phyloP scores from a whole-genome alignment of 2,797 vertebrate genomes.

The Acropternis orthonyx region DNA sequence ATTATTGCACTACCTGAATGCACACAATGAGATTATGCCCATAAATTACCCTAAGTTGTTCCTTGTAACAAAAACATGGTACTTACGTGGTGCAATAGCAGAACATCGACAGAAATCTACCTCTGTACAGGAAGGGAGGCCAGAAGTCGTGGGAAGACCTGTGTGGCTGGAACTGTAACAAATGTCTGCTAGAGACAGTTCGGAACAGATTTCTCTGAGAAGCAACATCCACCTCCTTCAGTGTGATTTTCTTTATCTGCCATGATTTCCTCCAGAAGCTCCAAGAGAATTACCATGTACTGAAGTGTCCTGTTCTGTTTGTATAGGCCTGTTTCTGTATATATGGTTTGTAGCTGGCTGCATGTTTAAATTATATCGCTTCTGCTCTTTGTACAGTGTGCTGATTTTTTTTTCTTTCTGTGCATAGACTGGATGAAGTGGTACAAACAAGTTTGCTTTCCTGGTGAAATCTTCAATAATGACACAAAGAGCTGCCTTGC shows the following conservation, averaged over 20 bases:
- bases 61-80: not conserved
- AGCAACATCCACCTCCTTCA: not conserved
- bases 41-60: not conserved
- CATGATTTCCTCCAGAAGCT: not conserved
- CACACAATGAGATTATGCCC: not conserved
- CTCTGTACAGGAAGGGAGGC: conserved; percentile 29
- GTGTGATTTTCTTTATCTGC: not conserved
- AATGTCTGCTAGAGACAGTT: not conserved
- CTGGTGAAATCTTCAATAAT: not conserved
- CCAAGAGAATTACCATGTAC: not conserved
- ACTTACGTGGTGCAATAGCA: conserved; percentile 1
- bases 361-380: conserved; percentile 64
- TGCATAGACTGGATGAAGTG: not conserved
- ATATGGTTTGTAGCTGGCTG: conserved; percentile 46
- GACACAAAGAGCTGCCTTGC: not conserved
- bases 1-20: not conserved
- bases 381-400: conserved; percentile 22
- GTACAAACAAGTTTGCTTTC: not conserved
- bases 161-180: not conserved
- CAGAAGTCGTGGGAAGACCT: not conserved
- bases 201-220: not conserved
- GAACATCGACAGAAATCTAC: conserved; percentile 54
- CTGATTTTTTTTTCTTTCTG: conserved; percentile 3
- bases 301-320: conserved; percentile 29
- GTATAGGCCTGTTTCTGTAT: conserved; percentile 43